Conservation (phyloP, 2,888 invertebrate genomes). For the Apamea sordens region DNA sequence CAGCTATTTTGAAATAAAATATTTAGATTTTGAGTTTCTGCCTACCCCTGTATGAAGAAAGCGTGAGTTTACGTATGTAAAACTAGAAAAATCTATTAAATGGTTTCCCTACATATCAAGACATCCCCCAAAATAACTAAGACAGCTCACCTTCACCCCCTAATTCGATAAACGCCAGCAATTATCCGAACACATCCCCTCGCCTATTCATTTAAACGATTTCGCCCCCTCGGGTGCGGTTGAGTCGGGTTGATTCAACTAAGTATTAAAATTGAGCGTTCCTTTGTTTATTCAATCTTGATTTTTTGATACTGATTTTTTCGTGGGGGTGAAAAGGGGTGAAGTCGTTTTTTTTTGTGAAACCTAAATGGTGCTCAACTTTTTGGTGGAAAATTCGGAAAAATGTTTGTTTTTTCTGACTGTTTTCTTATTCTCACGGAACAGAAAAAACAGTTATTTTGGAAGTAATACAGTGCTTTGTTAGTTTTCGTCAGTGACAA, state of each 20-base stretch:
- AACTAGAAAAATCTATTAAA: neutral
- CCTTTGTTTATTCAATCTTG: slow-evolving; percentile 46
- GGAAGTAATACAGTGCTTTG: neutral
- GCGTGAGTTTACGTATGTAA: neutral
- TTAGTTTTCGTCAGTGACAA: neutral
- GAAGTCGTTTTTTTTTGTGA: neutral
- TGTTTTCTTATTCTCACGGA: neutral
- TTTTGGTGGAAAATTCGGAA: neutral
- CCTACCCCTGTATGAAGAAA: neutral
- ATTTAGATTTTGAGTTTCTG: neutral
- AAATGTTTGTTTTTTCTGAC: neutral
- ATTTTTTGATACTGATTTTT: slow-evolving; percentile 48
- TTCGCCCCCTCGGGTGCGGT: slow-evolving; percentile 54
- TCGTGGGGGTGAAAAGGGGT: slow-evolving; percentile 12
- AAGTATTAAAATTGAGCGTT: slow-evolving; percentile 43
- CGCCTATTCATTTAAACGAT: slow-evolving; percentile 63
- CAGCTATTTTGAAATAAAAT: too few species aligned
- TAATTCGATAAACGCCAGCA: slow-evolving; percentile 73
- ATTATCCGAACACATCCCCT: slow-evolving; percentile 65
- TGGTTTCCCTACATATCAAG: slow-evolving; percentile 9
- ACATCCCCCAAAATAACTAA: slow-evolving; percentile 32
- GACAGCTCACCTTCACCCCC: slow-evolving; percentile 47
- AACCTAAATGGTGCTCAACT: neutral
- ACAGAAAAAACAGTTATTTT: too few species aligned
- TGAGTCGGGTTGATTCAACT: slow-evolving; percentile 49